These are phyloP conservation scores for Avahi laniger DNA, from an alignment of 2,797 vertebrate species.

Conservation along the genomic window DNA sequence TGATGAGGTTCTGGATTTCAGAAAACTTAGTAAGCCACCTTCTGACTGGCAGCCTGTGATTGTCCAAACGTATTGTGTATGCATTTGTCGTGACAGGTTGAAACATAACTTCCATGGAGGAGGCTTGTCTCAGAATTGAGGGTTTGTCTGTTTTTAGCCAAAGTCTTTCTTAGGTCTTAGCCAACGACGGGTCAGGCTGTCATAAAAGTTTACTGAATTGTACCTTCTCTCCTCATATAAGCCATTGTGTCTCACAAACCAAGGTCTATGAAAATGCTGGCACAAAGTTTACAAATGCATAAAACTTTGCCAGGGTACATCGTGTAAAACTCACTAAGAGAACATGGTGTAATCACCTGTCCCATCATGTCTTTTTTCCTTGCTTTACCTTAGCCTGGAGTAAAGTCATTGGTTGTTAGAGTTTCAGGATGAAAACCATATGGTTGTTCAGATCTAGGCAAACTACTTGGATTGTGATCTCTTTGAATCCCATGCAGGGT, in stretches of 20 bases:
- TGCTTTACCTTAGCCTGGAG: neutral
- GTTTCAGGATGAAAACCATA: constrained; percentile 4
- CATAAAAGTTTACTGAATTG: constrained; percentile 56
- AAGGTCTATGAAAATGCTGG: constrained; percentile 57
- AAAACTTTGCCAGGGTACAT: constrained; percentile 55
- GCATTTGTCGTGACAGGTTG: constrained; percentile 65
- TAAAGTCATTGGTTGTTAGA: neutral
- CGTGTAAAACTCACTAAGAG: constrained; percentile 17
- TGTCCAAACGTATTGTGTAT: neutral
- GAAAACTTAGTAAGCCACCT: constrained; percentile 71
- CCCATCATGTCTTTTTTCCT: neutral
- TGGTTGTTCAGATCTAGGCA: neutral
- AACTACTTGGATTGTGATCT: neutral
- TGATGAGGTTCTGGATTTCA: constrained; percentile 61
- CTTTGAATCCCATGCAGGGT: neutral
- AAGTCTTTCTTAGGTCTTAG: constrained; percentile 58
- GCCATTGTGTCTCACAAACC: constrained; percentile 21
- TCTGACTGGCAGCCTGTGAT: constrained; percentile 9
- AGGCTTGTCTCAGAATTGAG: constrained; percentile 75
- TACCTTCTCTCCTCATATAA: neutral
- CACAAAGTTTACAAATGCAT: constrained; percentile 65
- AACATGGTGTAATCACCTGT: constrained; percentile 23
- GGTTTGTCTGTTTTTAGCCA: constrained; percentile 53
- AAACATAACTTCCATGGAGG: constrained; percentile 14
- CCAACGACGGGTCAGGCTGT: constrained; percentile 18